A percentile compares a stretch with the other conserved stretches of the same genome.
Evolutionary conservation across 1,140 invertebrate genomes (phyloP).

Genomic region (Aculops lycopersici): DNA sequence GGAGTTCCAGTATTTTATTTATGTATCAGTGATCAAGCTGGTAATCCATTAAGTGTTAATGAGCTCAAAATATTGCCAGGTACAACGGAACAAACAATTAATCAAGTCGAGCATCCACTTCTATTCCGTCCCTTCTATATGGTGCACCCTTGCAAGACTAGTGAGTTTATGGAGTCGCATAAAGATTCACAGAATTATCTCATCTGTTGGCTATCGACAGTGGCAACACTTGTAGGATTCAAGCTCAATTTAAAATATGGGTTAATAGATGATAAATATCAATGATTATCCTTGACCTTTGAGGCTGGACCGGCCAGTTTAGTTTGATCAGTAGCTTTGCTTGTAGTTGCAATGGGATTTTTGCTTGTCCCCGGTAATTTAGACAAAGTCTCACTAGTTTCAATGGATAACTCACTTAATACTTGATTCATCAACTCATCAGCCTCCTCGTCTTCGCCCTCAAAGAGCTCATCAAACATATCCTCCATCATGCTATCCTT

Average conservation of each 20-base stretch:
- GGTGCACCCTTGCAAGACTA: background rate
- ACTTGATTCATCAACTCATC: conserved; percentile 54
- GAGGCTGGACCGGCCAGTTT: no score
- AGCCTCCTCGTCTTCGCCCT: conserved; percentile 57
- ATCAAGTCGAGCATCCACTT: background rate
- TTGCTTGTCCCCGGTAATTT: no score
- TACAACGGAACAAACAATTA: no score
- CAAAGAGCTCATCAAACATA: conserved; percentile 24
- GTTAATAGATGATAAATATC: no score
- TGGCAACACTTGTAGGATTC: background rate
- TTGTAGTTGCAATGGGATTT: no score
- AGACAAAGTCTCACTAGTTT: no score
- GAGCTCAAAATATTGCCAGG: no score
- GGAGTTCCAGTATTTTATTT: no score
- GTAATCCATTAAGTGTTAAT: no score
- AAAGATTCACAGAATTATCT: background rate
- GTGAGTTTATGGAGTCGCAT: background rate
- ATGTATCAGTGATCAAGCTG: no score
- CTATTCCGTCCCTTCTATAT: background rate
- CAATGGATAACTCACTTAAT: conserved; percentile 77
- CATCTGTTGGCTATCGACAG: background rate
- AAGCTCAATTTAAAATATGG: background rate
- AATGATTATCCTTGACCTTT: no score
- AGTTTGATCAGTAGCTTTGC: no score
- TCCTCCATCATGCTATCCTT: conserved; percentile 64